Evolutionary conservation across 2,113 vertebrate genomes (phyloP).

Genomic region (Dicrurus megarhynchus): DNA sequence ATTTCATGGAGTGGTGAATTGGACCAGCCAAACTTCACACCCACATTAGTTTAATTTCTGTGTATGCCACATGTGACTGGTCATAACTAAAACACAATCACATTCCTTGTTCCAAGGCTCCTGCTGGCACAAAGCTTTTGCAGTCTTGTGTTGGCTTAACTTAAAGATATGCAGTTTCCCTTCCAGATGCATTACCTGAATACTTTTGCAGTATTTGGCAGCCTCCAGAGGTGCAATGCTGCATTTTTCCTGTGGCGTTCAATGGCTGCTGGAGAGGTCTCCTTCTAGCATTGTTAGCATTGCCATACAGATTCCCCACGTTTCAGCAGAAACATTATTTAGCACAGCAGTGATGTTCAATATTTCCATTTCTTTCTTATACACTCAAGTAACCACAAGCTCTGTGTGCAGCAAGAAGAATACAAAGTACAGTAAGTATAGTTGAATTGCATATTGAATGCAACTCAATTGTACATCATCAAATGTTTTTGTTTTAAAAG

Average conservation of each 20-base stretch:
- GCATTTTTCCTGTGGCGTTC: neutral
- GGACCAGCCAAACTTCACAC: neutral
- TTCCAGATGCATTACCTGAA: neutral
- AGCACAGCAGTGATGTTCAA: neutral
- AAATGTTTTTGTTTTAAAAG: neutral
- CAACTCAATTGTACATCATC: neutral
- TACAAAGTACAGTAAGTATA: neutral
- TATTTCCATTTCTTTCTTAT: neutral
- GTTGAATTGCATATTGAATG: neutral
- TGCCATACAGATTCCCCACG: neutral
- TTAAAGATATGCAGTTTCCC: neutral
- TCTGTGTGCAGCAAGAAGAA: neutral
- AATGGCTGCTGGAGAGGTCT: neutral
- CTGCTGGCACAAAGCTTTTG: neutral
- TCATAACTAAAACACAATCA: constrained; percentile 32
- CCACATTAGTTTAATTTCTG: constrained; percentile 5
- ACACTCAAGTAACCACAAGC: neutral
- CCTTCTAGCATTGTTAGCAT: neutral
- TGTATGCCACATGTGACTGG: neutral
- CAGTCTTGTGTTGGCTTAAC: neutral
- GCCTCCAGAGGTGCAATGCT: neutral
- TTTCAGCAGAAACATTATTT: neutral
- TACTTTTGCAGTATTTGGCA: neutral
- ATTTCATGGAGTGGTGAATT: neutral
- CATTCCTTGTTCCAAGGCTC: constrained; percentile 19